These are phyloP conservation scores for Saturnia japonica DNA, from an alignment of 2,888 invertebrate species.

Conservation along the genomic window DNA sequence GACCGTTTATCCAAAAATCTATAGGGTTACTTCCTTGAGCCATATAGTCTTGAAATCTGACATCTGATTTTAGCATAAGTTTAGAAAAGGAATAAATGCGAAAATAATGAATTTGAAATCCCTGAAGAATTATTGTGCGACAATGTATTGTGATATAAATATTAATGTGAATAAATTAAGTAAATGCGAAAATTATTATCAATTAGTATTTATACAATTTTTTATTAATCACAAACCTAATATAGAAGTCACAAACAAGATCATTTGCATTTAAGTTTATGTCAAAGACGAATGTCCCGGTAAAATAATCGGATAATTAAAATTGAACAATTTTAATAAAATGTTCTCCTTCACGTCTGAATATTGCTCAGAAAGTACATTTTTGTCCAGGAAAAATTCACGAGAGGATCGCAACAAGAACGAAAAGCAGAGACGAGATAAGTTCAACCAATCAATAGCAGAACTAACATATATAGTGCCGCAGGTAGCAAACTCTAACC, in stretches of 20 bases:
- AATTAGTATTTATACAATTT: neutral
- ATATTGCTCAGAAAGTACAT: neutral
- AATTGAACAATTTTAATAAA: neutral
- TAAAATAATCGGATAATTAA: neutral
- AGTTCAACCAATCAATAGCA: slow-evolving; percentile 90
- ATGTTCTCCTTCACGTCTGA: neutral
- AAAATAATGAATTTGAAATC: no score
- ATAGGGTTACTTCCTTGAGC: no score
- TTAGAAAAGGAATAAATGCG: no score
- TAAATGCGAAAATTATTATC: neutral
- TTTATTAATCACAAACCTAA: slow-evolving; percentile 10
- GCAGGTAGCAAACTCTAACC: slow-evolving; percentile 88
- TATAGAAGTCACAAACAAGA: neutral
- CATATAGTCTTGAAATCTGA: no score
- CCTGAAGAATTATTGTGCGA: no score
- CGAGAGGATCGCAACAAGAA: slow-evolving; percentile 92
- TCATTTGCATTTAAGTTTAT: neutral
- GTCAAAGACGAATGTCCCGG: neutral
- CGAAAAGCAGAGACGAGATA: slow-evolving; percentile 94
- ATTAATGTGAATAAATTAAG: neutral
- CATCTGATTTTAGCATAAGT: no score
- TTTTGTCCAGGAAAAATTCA: slow-evolving; percentile 55
- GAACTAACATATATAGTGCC: slow-evolving; percentile 91
- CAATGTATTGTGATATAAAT: neutral
- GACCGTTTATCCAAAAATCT: no score